Base-by-base conservation (phyloP, 2,113 vertebrate species). In the Anser cygnoides region DNA sequence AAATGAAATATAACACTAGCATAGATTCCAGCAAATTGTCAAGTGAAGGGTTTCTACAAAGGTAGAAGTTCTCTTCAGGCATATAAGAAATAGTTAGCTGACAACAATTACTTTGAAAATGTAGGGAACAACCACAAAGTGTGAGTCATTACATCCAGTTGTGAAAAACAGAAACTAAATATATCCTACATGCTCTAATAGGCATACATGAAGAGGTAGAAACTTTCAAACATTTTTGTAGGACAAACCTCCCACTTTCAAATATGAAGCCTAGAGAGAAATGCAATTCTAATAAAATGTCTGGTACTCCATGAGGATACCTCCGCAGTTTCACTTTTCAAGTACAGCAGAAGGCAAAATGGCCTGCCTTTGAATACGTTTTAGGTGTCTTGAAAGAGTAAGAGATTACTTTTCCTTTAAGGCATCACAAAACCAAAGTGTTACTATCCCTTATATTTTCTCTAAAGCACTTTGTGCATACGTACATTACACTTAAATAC, bases 41-140 rank as follows among this genome's bases (percentile, higher is more conserved):
- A 43, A 41, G 61, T 79, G 9, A 62, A 62, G 41, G 7, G 3
- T 92, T 95, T 75, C 88, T 92, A 33, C 50, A 83, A 92, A 84
- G 73, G 37, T 10, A 2, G 35, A 52, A 3, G 0, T 2, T 59
- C 79, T 90, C 84, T 72, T 91, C 54, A 76, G 74, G 49, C 62
- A 58, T 91, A 29, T 79, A 83, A 95, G 84, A 94, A 95, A 80
- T 87, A 92, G 78, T 95, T 96, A 79, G 29, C 83, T 94, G 89
- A 84, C 80, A 93, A 29, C 43, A 95, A 94, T 87, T 94, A 63
- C 74, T 84, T 93, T 83, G 70, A 85, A 95, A 92, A 84, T 58
- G 14, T 75, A 78, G 62, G 80, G 52, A 90, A 66, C 80, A 90
- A 46, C 58, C 50, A 91, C 70, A 82, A 82, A 92, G 41, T n/a